Base-by-base conservation (phyloP, 1,140 invertebrate genomes). In the Elysia chlorotica region DNA sequence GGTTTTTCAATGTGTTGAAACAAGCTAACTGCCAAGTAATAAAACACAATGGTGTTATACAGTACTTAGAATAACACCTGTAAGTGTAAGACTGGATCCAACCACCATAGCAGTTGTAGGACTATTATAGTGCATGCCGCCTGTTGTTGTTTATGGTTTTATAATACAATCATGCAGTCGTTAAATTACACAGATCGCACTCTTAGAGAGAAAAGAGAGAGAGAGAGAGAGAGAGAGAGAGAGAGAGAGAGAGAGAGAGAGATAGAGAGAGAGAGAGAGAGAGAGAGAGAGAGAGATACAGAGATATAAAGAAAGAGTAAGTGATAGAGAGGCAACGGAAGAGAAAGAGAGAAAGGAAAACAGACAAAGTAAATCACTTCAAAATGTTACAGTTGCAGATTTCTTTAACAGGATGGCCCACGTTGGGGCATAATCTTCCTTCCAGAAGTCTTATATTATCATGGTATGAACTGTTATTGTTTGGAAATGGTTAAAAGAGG, bases 231-330 rank as follows among this genome's bases (percentile, higher is more conserved):
- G 21, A 65, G 19, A 65, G 63, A 65, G 30, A 65, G 63, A 65
- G 30, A 65, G 63, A 65, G 19, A 65, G 63, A 65, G 19, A 65
- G 63, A 65, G 19, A 65, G 63, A 65, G 30, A 65, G 37, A 65
- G 17, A 65, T 21, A 65, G 30, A 65, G 63, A 65, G 30, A 65
- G 63, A 65, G 30, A 65, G 63, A 65, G 17, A 65, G 63, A 48
- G 35, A 65, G 63, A 65, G 19, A 65, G n/a, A 65, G 19, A 65
- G 35, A 25, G 35, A 36, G 35, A 31, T 25, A 33, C 25, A 31
- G 17, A 63, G 61, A 63, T 25, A 63, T 17, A 63, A 35, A 63
- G 25, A 28, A 35, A 35, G 10, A 35, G 30, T 6, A 10, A 35
- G 10, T 31, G 61, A 31, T 31, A 63, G 31, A 63, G 23, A 35